Evolutionary conservation across 2,797 vertebrate species (phyloP), one percentile per base, ranked within the genome.

Genomic region (Sebastes taczanowskii): DNA sequence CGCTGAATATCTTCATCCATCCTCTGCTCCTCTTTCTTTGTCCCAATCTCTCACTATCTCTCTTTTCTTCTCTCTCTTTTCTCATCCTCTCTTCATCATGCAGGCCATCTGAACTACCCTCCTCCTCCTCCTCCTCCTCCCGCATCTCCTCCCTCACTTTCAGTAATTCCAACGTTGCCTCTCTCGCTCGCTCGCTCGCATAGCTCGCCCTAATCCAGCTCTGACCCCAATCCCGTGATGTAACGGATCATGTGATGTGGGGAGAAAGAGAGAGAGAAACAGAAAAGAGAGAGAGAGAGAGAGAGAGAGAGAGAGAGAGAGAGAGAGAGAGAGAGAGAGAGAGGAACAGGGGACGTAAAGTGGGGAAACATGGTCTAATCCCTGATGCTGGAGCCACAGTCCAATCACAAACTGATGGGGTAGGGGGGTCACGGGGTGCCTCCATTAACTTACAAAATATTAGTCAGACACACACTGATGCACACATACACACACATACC

Each of bases 191-290:
- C 84, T 85, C 53, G 52, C 88, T 83, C 63, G 35, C 79, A 76
- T 82, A 81, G 83, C 87, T 87, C 74, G 30, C 83, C 89, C 91
- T 96, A 96, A 96, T 96, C 96, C 95, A 91, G 89, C 77, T 59
- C 89, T 96, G 96, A 95, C 96, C 96, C 95, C 94, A 96, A 96
- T 96, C 95, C 95, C 87, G 88, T 96, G 96, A 96, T 96, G 96
- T 95, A 96, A 96, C 92, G 87, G 84, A 92, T 95, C 95, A 96
- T 94, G 94, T 96, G 95, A 95, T 86, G 76, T 6, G n/a, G 75
- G 56, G 78, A 86, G 88, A 85, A 85, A 85, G 80, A 77, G 80
- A 75, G 61, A 55, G 60, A 55, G 79, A 83, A 46, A 46, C 2
- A 46, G 16, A 46, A 46, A 18, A 46, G 80, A 29, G 27, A 29